Percentiles rank a stretch among this genome's conserved stretches.
These are phyloP conservation scores for Scaptodrosophila latifasciaeformis DNA, from an alignment of 2,888 invertebrate species.

Conservation along the genomic window DNA sequence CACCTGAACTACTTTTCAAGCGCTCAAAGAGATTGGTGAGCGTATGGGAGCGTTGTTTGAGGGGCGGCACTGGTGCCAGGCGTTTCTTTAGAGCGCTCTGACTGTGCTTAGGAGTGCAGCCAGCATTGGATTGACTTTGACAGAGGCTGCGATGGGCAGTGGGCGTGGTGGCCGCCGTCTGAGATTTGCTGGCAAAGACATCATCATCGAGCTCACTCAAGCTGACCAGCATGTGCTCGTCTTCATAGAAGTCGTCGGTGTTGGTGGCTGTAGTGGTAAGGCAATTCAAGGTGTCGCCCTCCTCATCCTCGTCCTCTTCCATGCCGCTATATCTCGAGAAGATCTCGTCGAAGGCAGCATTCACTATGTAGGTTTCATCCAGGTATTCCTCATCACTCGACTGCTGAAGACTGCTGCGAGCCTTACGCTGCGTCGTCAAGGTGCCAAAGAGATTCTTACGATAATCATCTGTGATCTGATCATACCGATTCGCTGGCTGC, in stretches of 20 bases:
- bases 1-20: constrained; percentile 32
- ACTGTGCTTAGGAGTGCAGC: constrained; percentile 61
- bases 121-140: constrained; percentile 23
- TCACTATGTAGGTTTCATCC: constrained; percentile 69
- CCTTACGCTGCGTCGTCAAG: constrained; percentile 21
- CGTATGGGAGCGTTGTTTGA: constrained; percentile 59
- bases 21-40: constrained; percentile 70
- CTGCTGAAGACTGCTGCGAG: constrained; percentile 4
- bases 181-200: constrained; percentile 51
- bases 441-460: constrained; percentile 72
- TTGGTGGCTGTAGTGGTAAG: constrained; percentile 32
- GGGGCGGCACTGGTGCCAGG: constrained; percentile 56
- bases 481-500: constrained; percentile 37
- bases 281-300: constrained; percentile 12
- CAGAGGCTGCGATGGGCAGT: constrained; percentile 17
- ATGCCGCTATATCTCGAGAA: constrained; percentile 67
- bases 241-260: constrained; percentile 46
- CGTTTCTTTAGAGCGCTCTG: constrained; percentile 46
- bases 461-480: constrained; percentile 67
- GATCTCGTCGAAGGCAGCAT: constrained; percentile 72
- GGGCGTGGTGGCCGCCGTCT: constrained; percentile 45
- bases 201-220: constrained; percentile 63
- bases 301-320: constrained; percentile 56
- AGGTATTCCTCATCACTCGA: constrained; percentile 53
- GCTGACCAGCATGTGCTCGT: constrained; percentile 61